phyloP scores from a whole-genome alignment of 2,888 invertebrate genomes.

The Orchesellides sinensis region DNA sequence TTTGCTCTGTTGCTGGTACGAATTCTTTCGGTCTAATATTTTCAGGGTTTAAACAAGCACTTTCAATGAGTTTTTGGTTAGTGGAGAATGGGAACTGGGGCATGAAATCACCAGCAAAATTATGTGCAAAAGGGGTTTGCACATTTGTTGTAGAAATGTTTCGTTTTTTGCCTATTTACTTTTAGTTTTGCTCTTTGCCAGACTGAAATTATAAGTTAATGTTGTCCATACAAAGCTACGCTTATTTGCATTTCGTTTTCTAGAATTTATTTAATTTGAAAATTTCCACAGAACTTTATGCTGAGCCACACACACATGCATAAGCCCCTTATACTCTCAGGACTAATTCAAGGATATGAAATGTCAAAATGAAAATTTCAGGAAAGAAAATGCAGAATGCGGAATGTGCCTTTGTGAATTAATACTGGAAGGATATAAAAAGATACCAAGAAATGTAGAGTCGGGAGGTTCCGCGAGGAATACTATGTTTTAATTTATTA shows the following conservation, averaged over 20 bases:
- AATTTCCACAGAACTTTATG: background rate
- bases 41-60: too few relatives aligned
- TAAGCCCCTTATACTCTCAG: slow-evolving; percentile 8
- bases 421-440: too few relatives aligned
- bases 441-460: too few relatives aligned
- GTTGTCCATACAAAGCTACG: background rate
- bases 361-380: too few relatives aligned
- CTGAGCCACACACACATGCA: background rate
- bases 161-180: slow-evolving; percentile 5
- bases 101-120: slow-evolving; percentile 35
- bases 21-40: too few relatives aligned
- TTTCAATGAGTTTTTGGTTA: too few relatives aligned
- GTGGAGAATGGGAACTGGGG: slow-evolving; percentile 54
- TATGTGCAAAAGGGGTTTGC: background rate
- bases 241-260: background rate
- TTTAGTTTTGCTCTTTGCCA: background rate
- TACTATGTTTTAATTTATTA: too few relatives aligned
- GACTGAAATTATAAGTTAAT: slow-evolving; percentile 21
- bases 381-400: too few relatives aligned
- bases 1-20: too few relatives aligned
- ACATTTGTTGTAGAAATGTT: background rate
- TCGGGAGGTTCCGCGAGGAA: too few relatives aligned
- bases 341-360: too few relatives aligned
- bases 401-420: too few relatives aligned
- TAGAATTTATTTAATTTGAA: slow-evolving; percentile 32